Evolutionary conservation across 2,797 vertebrate genomes (phyloP).

Genomic region (Rhyacichthys aspro): DNA sequence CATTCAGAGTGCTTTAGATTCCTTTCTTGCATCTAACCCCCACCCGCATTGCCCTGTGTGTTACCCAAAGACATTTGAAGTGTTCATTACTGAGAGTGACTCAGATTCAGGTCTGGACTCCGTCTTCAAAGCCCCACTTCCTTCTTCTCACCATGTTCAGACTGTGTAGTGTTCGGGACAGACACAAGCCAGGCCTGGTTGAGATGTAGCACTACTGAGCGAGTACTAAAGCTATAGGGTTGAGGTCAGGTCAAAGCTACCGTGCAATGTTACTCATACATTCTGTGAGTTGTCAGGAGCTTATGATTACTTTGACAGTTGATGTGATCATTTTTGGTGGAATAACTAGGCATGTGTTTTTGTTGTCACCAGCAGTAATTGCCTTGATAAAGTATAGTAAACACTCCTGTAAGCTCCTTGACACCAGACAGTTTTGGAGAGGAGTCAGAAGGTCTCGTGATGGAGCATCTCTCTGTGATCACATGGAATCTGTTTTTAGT

Average conservation of each 20-base stretch:
- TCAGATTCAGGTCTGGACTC: conserved; percentile 62
- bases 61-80: conserved; percentile 56
- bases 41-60: conserved; percentile 29
- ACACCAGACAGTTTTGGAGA: no score
- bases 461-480: no score
- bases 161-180: conserved; percentile 29
- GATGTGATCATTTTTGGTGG: no score
- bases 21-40: conserved; percentile 19
- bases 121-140: conserved; percentile 35
- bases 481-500: no score
- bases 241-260: conserved; percentile 58
- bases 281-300: conserved; percentile 28
- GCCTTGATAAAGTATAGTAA: no score
- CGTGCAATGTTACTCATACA: conserved; percentile 35
- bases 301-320: conserved; percentile 14
- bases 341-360: no score
- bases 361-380: no score
- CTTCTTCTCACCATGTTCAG: conserved; percentile 21
- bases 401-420: no score
- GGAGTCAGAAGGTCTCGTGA: no score
- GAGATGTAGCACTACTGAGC: conserved; percentile 41
- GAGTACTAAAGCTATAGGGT: conserved; percentile 43
- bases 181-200: conserved; percentile 72
- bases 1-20: conserved; percentile 19
- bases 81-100: conserved; percentile 55